Evolutionary conservation across 2,113 vertebrate genomes (phyloP).

Genomic region (Mormyrus iriodes): DNA sequence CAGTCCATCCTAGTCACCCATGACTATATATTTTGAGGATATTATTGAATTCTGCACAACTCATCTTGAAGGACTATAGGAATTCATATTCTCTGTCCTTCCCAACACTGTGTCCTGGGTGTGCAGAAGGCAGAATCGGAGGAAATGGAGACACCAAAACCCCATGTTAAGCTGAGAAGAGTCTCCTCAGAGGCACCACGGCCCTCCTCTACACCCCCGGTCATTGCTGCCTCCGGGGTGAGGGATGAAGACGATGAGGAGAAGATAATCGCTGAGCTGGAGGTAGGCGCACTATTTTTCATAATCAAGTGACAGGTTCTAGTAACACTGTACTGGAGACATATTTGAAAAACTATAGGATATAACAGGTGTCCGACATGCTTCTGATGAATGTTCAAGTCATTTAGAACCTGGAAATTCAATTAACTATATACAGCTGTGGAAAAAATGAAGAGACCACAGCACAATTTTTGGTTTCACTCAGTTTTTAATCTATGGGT

Average conservation of each 20-base stretch:
- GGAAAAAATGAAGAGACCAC: too few species aligned
- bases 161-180: constrained; percentile 82
- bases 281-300: constrained; percentile 61
- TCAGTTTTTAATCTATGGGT: too few species aligned
- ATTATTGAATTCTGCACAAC: neutral
- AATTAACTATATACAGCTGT: neutral
- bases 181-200: constrained; percentile 82
- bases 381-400: neutral
- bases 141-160: constrained; percentile 81
- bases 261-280: constrained; percentile 83
- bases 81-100: neutral
- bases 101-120: neutral
- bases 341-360: neutral
- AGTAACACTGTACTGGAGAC: neutral
- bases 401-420: neutral
- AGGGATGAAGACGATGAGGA: constrained; percentile 84
- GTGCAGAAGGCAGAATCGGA: constrained; percentile 82
- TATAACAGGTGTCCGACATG: neutral
- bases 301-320: neutral
- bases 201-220: constrained; percentile 85
- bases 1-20: neutral
- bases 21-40: neutral
- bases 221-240: constrained; percentile 77
- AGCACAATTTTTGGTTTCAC: too few species aligned
- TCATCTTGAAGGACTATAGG: neutral